Conservation (phyloP, 30 jellyfish, hydroid and myxozoan genomes). For the Catostylus mosaicus region DNA sequence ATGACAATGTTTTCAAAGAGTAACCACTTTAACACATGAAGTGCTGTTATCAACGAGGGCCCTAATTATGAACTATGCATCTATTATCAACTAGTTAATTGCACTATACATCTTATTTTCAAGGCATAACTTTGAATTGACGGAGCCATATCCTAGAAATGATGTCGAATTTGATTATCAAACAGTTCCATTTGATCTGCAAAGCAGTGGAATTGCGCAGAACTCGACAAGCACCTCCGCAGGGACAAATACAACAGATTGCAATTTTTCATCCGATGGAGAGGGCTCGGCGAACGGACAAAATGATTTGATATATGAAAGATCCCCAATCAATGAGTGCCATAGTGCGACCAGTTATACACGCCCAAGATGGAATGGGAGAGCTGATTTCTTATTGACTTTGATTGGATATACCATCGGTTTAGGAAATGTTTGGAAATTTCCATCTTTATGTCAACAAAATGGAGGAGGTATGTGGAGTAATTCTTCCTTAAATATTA, state of each 20-base stretch:
- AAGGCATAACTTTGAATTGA: conserved; percentile 62
- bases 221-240: conserved; percentile 86
- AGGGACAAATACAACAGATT: conserved; percentile 79
- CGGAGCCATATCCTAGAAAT: conserved; percentile 56
- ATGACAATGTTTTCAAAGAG: too few relatives aligned
- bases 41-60: neutral
- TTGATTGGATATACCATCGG: conserved; percentile 96
- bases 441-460: conserved; percentile 95
- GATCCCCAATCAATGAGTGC: conserved; percentile 67
- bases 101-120: neutral
- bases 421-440: conserved; percentile 96
- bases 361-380: conserved; percentile 89
- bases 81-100: neutral
- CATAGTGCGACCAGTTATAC: conserved; percentile 72
- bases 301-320: conserved; percentile 36
- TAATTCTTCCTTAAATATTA: too few relatives aligned
- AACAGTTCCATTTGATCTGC: conserved; percentile 70
- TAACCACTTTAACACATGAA: neutral
- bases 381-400: conserved; percentile 85
- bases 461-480: conserved; percentile 99
- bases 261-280: conserved; percentile 85
- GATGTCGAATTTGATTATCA: conserved; percentile 67
- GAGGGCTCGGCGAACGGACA: conserved; percentile 76
- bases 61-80: neutral
- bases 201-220: conserved; percentile 69